A percentile compares a stretch with the other conserved stretches of the same genome.
These are phyloP conservation scores for Eristalis intricaria DNA, from an alignment of 2,888 invertebrate genomes.

Conservation along the genomic window DNA sequence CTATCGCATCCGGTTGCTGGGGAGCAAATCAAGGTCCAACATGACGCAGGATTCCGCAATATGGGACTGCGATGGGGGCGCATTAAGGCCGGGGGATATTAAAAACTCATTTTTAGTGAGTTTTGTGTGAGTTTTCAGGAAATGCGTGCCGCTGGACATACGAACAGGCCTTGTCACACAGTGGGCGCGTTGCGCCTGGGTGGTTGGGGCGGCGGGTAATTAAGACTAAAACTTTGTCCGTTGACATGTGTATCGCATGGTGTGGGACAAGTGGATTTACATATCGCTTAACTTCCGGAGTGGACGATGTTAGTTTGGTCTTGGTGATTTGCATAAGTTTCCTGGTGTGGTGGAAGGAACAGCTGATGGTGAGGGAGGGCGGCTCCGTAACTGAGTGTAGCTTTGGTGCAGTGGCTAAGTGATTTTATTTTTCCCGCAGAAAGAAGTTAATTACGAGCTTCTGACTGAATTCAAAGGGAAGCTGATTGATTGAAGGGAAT, in stretches of 20 bases:
- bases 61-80: conserved; percentile 15
- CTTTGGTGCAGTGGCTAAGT: too few species aligned
- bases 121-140: conserved; percentile 64
- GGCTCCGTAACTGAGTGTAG: too few species aligned
- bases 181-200: conserved; percentile 8
- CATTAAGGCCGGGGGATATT: conserved; percentile 56
- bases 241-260: conserved; percentile 54
- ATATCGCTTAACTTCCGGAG: conserved; percentile 34
- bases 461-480: too few species aligned
- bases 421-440: too few species aligned
- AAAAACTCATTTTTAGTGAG: conserved; percentile 65
- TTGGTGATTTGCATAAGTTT: not conserved
- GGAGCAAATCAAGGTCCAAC: conserved; percentile 58
- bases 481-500: too few species aligned
- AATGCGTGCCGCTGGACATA: conserved; percentile 67
- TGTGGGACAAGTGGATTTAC: conserved; percentile 61
- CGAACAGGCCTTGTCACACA: conserved; percentile 17
- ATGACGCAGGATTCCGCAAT: conserved; percentile 43
- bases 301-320: not conserved
- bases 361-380: too few species aligned
- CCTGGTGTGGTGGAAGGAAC: not conserved
- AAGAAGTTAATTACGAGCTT: too few species aligned
- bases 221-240: conserved; percentile 55
- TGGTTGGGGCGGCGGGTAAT: conserved; percentile 40
- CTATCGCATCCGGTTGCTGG: conserved; percentile 59